These are phyloP conservation scores for Gryon sp. DNA, from an alignment of 1,140 invertebrate genomes.

Conservation along the genomic window DNA sequence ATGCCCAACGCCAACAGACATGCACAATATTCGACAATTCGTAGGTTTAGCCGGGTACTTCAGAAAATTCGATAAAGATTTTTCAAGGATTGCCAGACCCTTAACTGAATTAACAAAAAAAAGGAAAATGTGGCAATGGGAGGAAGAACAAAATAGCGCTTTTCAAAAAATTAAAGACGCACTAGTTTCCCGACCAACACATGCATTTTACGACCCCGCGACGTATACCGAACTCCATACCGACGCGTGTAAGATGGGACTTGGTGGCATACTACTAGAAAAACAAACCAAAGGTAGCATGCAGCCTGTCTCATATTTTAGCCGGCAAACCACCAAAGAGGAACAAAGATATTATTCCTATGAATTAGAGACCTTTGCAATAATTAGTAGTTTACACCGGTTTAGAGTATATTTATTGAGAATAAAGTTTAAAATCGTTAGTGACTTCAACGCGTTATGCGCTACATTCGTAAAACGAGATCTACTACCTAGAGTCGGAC, in stretches of 20 bases:
- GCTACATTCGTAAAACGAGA: conserved; percentile 13
- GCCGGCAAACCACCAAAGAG: conserved; percentile 57
- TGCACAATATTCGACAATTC: conserved; percentile 45
- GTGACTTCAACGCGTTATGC: conserved; percentile 63
- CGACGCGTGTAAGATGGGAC: conserved; percentile 30
- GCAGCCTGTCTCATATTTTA: conserved; percentile 62
- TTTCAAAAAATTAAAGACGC: conserved; percentile 61
- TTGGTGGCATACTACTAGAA: conserved; percentile 64
- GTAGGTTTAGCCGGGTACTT: conserved; percentile 56
- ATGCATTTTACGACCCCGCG: not conserved
- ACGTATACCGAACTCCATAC: not conserved
- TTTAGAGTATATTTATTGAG: no score
- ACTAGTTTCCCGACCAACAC: not conserved
- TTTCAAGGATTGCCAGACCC: conserved; percentile 34
- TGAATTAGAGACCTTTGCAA: conserved; percentile 67
- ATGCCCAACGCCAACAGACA: conserved; percentile 11
- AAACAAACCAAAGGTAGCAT: conserved; percentile 3
- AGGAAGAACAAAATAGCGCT: not conserved
- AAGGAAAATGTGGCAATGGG: not conserved
- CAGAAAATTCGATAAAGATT: not conserved
- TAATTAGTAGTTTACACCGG: no score
- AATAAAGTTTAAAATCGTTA: conserved; percentile 73
- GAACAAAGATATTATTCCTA: no score
- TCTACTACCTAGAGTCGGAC: conserved; percentile 15
- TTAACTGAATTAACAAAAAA: conserved; percentile 35